Evolutionary conservation across 1,140 invertebrate genomes (phyloP).

Genomic region (Physella acuta): DNA sequence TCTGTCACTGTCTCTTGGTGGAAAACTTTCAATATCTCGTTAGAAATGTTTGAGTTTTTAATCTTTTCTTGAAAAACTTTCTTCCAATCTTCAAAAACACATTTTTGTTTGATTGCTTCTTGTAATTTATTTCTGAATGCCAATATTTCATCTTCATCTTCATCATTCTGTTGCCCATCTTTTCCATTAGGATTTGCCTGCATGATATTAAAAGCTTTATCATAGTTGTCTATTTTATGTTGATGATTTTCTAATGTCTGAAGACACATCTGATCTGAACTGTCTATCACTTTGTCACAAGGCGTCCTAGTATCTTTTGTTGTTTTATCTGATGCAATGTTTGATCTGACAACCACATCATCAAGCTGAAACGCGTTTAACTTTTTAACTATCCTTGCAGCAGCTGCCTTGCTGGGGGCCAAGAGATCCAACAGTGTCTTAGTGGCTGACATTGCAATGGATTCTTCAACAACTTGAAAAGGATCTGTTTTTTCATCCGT

Average conservation of each 20-base stretch:
- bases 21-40: conserved; percentile 30
- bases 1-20: conserved; percentile 39
- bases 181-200: neutral
- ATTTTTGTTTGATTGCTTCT: conserved; percentile 37
- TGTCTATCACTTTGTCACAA: neutral
- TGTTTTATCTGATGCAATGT: neutral
- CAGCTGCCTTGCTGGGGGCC: neutral
- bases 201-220: neutral
- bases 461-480: neutral
- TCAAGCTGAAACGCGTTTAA: neutral
- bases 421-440: neutral
- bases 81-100: conserved; percentile 13
- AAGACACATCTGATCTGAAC: conserved; percentile 3
- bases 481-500: neutral
- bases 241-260: neutral
- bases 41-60: conserved; percentile 16
- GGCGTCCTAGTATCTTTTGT: neutral
- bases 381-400: neutral
- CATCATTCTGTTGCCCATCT: neutral
- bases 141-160: conserved; percentile 1
- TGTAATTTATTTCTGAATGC: conserved; percentile 38
- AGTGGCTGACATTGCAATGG: neutral
- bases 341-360: neutral
- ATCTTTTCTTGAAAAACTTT: conserved; percentile 32
- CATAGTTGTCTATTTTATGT: neutral